These are phyloP conservation scores for Marasmarcha lunaedactyla DNA, from an alignment of 2,888 invertebrate species.

Conservation along the genomic window DNA sequence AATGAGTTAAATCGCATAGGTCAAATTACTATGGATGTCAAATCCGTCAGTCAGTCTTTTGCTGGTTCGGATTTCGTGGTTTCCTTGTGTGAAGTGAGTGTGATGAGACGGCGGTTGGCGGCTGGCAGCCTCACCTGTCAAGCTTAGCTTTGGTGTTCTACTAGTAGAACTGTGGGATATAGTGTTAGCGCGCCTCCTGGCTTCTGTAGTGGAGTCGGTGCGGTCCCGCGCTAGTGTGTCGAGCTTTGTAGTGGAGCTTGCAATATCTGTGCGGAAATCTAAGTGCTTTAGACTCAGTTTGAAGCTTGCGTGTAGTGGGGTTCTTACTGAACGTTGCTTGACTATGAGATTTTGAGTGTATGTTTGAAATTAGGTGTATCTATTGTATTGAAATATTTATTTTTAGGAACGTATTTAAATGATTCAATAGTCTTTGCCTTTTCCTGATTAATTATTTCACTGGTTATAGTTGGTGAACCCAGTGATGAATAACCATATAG, in stretches of 20 bases:
- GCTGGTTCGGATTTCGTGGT: constrained; percentile 24
- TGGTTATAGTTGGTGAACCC: too few species aligned
- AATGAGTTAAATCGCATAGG: constrained; percentile 16
- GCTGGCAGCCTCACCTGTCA: constrained; percentile 63
- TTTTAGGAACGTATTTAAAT: too few species aligned
- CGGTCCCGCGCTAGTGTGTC: constrained; percentile 37
- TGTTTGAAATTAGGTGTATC: too few species aligned
- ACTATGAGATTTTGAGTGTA: too few species aligned
- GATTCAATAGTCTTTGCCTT: too few species aligned
- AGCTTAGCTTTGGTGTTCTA: constrained; percentile 78
- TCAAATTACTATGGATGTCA: constrained; percentile 18
- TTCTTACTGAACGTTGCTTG: too few species aligned
- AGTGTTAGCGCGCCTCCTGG: constrained; percentile 60
- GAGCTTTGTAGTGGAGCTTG: constrained; percentile 44
- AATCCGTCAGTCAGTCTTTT: constrained; percentile 25
- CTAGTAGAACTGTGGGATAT: constrained; percentile 73
- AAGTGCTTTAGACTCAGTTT: constrained; percentile 42
- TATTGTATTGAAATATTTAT: too few species aligned
- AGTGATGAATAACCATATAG: too few species aligned
- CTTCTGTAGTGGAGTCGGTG: constrained; percentile 28
- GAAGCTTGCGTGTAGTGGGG: neutral
- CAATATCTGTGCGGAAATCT: constrained; percentile 58
- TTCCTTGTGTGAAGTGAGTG: constrained; percentile 12
- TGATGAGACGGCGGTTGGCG: constrained; percentile 13
- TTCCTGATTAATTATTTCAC: too few species aligned